A percentile compares a stretch with the other conserved stretches of the same genome.
Conservation (phyloP, 2,113 vertebrate genomes). For the Saguinus imperator region DNA sequence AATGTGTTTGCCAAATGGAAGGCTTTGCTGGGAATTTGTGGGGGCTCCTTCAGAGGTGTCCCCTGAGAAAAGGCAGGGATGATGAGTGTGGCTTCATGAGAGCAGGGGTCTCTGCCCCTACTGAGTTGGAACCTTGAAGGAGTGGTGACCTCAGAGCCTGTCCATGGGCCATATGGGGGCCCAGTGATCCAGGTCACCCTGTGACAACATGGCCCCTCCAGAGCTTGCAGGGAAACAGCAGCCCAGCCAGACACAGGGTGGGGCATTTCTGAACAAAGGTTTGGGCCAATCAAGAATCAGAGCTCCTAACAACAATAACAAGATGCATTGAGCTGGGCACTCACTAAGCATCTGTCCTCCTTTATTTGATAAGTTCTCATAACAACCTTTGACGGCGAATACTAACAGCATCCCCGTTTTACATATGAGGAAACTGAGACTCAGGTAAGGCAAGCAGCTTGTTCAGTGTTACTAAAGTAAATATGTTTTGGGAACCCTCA, state of each 20-base stretch:
- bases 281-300: not conserved
- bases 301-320: too few species aligned
- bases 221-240: not conserved
- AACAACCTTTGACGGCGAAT: not conserved
- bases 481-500: not conserved
- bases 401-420: not conserved
- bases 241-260: not conserved
- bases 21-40: not conserved
- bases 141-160: not conserved
- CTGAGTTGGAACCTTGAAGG: not conserved
- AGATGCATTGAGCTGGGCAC: not conserved
- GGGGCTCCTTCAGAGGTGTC: not conserved
- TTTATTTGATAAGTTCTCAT: not conserved
- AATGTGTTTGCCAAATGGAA: not conserved
- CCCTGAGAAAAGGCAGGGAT: not conserved
- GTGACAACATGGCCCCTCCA: not conserved
- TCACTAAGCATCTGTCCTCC: fast-evolving
- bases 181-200: not conserved
- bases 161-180: fast-evolving
- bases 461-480: not conserved
- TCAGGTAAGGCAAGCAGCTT: not conserved
- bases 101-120: not conserved
- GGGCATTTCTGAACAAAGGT: not conserved
- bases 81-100: not conserved
- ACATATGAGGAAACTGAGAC: not conserved